These are phyloP conservation scores for Elgaria multicarinata DNA, from an alignment of 2,113 vertebrate genomes.

Conservation along the genomic window DNA sequence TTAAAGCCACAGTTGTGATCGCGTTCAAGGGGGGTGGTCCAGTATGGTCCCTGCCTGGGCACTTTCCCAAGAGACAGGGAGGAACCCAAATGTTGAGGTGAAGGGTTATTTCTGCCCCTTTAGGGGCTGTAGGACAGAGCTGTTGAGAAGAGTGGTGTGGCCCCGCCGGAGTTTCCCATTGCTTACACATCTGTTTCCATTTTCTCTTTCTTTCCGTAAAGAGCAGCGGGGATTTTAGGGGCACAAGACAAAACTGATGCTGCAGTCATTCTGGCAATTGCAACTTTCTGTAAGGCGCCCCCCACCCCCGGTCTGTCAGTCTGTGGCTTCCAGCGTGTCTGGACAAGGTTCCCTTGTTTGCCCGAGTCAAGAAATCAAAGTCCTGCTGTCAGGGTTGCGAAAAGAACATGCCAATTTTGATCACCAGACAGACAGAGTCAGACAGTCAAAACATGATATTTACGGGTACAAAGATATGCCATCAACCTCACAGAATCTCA, in stretches of 20 bases:
- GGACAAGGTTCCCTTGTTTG: constrained; percentile 5
- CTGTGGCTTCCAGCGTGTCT: constrained; percentile 11
- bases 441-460: neutral
- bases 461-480: neutral
- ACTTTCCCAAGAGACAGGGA: too few species aligned
- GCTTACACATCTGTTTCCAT: neutral
- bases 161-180: neutral
- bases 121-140: neutral
- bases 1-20: too few species aligned
- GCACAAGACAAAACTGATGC: neutral
- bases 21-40: too few species aligned
- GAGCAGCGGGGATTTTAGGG: too few species aligned
- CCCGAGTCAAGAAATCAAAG: neutral
- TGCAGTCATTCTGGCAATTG: neutral
- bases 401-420: neutral
- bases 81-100: neutral
- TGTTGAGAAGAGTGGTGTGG: neutral
- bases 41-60: too few species aligned
- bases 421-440: neutral
- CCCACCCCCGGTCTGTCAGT: neutral
- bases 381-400: neutral
- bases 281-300: neutral
- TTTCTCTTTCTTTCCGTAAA: neutral
- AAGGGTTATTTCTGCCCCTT: neutral
- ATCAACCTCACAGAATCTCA: neutral